These are phyloP conservation scores for Misgurnus mizolepis DNA, from an alignment of 2,113 vertebrate genomes.

Conservation along the genomic window DNA sequence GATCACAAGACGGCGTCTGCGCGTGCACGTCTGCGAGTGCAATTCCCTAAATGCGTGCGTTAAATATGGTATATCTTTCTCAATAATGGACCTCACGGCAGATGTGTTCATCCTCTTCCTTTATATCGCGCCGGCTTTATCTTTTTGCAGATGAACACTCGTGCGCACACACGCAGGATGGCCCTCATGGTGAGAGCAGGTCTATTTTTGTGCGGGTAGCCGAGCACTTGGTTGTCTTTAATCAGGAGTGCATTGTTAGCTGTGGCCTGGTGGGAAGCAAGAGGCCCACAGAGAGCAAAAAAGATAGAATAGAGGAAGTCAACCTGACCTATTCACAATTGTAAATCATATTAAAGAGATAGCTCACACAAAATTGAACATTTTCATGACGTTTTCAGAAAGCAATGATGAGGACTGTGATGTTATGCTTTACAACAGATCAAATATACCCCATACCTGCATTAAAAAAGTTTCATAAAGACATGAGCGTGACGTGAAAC, in stretches of 20 bases:
- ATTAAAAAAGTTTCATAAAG: too few relatives aligned
- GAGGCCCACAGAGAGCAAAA: conserved; percentile 14
- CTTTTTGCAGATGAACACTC: conserved; percentile 33
- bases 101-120: background rate
- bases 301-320: background rate
- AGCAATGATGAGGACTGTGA: too few relatives aligned
- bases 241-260: conserved; percentile 54
- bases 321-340: background rate
- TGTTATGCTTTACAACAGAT: too few relatives aligned
- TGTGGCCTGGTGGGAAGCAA: conserved; percentile 36
- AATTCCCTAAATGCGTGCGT: background rate
- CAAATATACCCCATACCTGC: too few relatives aligned
- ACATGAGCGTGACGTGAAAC: background rate
- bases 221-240: conserved; percentile 49
- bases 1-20: conserved; percentile 44
- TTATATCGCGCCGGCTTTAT: conserved; percentile 39
- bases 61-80: background rate
- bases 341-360: background rate
- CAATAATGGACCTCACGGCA: conserved; percentile 8
- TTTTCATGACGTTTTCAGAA: too few relatives aligned
- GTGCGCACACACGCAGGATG: conserved; percentile 7
- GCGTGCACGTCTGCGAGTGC: conserved; percentile 9
- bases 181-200: conserved; percentile 49
- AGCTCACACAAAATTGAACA: too few relatives aligned
- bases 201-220: conserved; percentile 53